Evolutionary conservation across 1,140 invertebrate species (phyloP).

Genomic region (Drosophila ercepeae): DNA sequence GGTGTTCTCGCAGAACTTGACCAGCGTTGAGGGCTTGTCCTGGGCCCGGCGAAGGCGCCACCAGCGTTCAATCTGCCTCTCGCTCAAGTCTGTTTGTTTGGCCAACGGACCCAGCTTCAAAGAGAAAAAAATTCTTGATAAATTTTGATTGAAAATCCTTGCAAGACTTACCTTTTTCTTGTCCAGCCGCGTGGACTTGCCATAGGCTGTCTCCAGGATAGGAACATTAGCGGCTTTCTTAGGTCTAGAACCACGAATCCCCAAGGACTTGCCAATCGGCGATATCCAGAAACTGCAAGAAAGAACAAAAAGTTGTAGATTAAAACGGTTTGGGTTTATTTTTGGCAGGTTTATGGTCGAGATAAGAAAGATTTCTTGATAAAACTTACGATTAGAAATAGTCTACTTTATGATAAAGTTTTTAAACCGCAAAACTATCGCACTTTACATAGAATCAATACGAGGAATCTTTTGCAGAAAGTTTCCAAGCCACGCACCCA

Average conservation of each 20-base stretch:
- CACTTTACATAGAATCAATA: too few relatives aligned
- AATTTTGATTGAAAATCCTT: neutral
- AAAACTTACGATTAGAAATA: too few relatives aligned
- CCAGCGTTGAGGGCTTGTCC: constrained; percentile 93
- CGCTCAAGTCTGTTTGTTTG: constrained; percentile 94
- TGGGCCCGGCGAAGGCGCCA: constrained; percentile 91
- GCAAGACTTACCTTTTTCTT: constrained; percentile 88
- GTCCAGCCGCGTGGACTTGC: constrained; percentile 87
- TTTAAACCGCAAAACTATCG: too few relatives aligned
- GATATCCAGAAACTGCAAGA: constrained; percentile 90
- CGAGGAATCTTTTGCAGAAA: too few relatives aligned
- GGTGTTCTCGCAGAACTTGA: constrained; percentile 96
- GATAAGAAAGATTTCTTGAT: too few relatives aligned
- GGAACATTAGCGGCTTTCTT: constrained; percentile 89
- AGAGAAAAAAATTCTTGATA: neutral
- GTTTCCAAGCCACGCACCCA: neutral
- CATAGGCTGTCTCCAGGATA: constrained; percentile 90
- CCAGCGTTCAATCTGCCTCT: constrained; percentile 96
- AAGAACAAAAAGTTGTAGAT: constrained; percentile 43
- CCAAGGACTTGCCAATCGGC: constrained; percentile 90
- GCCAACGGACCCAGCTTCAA: constrained; percentile 89
- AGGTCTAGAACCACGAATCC: constrained; percentile 90
- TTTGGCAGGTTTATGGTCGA: too few relatives aligned
- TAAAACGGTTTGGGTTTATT: too few relatives aligned
- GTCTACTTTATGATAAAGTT: too few relatives aligned